A percentile compares a stretch with the other conserved stretches of the same genome.
Evolutionary conservation across 2,113 vertebrate genomes (phyloP).

Genomic region (Hoplias malabaricus): DNA sequence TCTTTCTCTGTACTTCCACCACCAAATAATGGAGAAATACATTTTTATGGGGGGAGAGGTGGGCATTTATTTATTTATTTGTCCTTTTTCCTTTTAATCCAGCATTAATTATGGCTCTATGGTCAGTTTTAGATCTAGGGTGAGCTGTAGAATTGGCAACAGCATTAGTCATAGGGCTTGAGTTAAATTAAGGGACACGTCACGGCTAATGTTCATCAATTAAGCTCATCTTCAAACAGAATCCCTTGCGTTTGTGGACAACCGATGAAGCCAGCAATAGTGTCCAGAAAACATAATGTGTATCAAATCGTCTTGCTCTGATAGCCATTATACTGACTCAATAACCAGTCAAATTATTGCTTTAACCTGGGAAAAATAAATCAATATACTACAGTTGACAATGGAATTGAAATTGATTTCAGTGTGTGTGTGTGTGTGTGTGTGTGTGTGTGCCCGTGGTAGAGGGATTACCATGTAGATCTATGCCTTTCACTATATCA

Average conservation of each 20-base stretch:
- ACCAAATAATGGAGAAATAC: too few species aligned
- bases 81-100: too few species aligned
- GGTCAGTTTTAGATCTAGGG: not conserved
- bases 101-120: not conserved
- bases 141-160: not conserved
- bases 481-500: not conserved
- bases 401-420: slow-evolving; percentile 1
- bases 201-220: not conserved
- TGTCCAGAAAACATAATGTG: not conserved
- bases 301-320: slow-evolving; percentile 2
- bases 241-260: not conserved
- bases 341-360: slow-evolving; percentile 17
- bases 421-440: slow-evolving; percentile 18
- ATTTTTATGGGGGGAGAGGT: too few species aligned
- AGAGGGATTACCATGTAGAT: not conserved
- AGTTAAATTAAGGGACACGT: not conserved
- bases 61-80: too few species aligned
- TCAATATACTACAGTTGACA: slow-evolving; percentile 13
- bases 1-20: too few species aligned
- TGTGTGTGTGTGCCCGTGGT: slow-evolving; percentile 20
- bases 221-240: not conserved
- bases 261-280: not conserved
- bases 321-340: not conserved
- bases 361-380: slow-evolving; percentile 17
- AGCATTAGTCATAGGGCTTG: not conserved